Conservation (phyloP, 2,113 vertebrate species). For the Equus przewalskii region DNA sequence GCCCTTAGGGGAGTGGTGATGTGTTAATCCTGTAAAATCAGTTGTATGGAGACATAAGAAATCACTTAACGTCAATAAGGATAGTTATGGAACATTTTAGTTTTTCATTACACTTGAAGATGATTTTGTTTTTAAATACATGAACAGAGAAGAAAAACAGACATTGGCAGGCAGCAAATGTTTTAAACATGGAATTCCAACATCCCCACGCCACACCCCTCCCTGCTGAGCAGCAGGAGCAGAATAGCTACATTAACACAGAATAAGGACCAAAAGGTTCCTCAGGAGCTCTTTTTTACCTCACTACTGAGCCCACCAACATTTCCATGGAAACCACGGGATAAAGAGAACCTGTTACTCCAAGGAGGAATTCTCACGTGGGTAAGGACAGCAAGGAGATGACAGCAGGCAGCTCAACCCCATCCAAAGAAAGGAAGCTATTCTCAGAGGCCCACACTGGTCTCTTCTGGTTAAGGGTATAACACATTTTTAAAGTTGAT, state of each 20-base stretch:
- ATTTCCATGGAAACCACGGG: not conserved
- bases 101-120: slow-evolving; percentile 41
- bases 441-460: slow-evolving; percentile 58
- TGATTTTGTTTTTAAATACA: slow-evolving; percentile 67
- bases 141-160: slow-evolving; percentile 55
- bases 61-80: slow-evolving; percentile 21
- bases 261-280: not conserved
- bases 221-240: not conserved
- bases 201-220: not conserved
- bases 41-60: slow-evolving; percentile 14
- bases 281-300: not conserved
- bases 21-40: not conserved
- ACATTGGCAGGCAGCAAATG: slow-evolving; percentile 55
- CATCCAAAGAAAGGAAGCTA: slow-evolving; percentile 30
- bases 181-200: slow-evolving; percentile 46
- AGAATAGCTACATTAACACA: not conserved
- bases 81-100: not conserved
- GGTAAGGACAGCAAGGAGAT: not conserved
- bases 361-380: not conserved
- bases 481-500: slow-evolving; percentile 68
- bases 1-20: not conserved
- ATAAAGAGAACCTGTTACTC: slow-evolving; percentile 34
- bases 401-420: not conserved
- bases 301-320: not conserved
- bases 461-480: slow-evolving; percentile 58